These are phyloP conservation scores for Pristionchus maxplancki DNA, from an alignment of 2,888 invertebrate species.

Conservation along the genomic window DNA sequence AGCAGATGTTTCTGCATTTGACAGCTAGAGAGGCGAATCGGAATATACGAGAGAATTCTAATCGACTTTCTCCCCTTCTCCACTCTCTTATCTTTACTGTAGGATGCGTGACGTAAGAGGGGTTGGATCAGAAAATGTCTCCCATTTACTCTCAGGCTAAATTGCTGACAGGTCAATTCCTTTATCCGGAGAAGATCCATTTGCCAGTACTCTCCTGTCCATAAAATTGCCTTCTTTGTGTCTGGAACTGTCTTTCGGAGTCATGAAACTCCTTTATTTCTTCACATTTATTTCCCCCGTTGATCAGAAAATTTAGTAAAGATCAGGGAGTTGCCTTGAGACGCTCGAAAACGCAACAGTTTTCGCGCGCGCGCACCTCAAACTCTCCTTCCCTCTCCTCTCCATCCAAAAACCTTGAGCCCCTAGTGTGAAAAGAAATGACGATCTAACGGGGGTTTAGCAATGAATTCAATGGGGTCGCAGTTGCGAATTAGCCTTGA, in stretches of 20 bases:
- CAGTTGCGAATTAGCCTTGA: conserved; percentile 38
- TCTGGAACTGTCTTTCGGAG: neutral
- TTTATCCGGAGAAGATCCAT: neutral
- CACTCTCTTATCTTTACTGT: neutral
- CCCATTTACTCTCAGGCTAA: neutral
- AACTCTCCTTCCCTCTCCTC: neutral
- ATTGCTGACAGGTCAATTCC: neutral
- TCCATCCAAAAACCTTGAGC: conserved; percentile 18
- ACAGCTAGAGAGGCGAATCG: conserved; percentile 5
- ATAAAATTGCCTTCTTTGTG: conserved; percentile 32
- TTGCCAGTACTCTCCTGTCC: neutral
- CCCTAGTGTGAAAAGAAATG: conserved; percentile 29
- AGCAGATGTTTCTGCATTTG: conserved; percentile 44
- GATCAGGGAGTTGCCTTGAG: conserved; percentile 18
- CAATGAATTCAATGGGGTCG: conserved; percentile 33
- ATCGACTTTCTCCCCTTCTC: conserved; percentile 7
- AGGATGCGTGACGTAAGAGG: neutral
- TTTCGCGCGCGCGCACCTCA: conserved; percentile 30
- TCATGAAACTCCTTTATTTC: neutral
- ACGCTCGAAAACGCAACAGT: conserved; percentile 34
- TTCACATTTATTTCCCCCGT: neutral
- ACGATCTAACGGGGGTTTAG: conserved; percentile 34
- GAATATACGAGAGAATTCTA: conserved; percentile 18
- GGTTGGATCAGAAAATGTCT: no score
- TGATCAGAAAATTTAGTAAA: no score